Evolutionary conservation across 2,113 vertebrate species (phyloP).

Genomic region (Furnarius figulus): DNA sequence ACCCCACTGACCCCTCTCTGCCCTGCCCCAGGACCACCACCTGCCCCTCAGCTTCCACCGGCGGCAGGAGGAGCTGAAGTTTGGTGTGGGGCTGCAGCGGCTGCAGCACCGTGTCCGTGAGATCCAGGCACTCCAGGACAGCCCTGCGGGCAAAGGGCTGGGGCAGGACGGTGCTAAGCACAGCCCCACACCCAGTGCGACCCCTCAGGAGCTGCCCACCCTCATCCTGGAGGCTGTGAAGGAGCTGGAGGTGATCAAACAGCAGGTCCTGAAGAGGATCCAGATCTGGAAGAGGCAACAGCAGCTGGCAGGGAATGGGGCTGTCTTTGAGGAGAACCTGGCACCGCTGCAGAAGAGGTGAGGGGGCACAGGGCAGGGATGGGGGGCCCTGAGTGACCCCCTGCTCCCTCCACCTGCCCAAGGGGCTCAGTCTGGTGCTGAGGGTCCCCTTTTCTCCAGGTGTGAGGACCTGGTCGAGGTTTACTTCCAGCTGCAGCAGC

Average conservation of each 20-base stretch:
- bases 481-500: conserved; percentile 86
- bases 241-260: conserved; percentile 80
- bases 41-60: conserved; percentile 71
- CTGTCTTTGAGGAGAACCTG: conserved; percentile 85
- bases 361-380: neutral
- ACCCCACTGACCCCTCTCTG: neutral
- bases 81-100: conserved; percentile 63
- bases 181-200: neutral
- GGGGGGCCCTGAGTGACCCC: neutral
- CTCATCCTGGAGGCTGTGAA: conserved; percentile 73
- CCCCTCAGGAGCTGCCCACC: conserved; percentile 36
- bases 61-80: conserved; percentile 79
- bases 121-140: conserved; percentile 11
- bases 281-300: conserved; percentile 90
- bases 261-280: conserved; percentile 80
- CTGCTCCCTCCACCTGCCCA: fast-evolving
- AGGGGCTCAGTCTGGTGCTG: neutral
- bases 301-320: conserved; percentile 87
- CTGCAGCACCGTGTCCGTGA: conserved; percentile 65
- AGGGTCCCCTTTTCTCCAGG: conserved; percentile 63
- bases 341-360: conserved; percentile 72
- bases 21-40: conserved; percentile 48
- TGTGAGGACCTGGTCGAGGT: conserved; percentile 87
- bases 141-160: neutral
- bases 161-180: neutral